Conservation (phyloP, 2,797 vertebrate genomes). For the Mareca penelope region DNA sequence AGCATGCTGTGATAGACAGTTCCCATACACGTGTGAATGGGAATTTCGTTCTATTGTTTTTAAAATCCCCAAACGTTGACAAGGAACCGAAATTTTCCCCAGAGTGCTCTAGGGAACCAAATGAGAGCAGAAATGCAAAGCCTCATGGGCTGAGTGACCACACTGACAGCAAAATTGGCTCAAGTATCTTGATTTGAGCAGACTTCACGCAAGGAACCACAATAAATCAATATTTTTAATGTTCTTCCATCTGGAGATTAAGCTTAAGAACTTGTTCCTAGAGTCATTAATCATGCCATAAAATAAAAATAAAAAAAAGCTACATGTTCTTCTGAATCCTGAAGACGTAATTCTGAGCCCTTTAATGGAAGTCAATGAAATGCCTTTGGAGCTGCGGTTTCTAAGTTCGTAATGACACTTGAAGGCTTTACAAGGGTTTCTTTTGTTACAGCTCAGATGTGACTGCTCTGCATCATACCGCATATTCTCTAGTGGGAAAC, state of each 20-base stretch:
- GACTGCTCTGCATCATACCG: neutral
- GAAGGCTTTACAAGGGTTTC: fast-evolving
- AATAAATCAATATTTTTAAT: slow-evolving; percentile 6
- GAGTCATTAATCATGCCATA: neutral
- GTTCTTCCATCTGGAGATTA: neutral
- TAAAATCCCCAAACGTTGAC: neutral
- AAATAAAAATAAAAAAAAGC: neutral
- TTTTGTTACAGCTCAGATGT: neutral
- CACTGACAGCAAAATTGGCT: neutral
- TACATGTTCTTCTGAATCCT: neutral
- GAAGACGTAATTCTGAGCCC: neutral
- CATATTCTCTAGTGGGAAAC: neutral
- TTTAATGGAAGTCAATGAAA: neutral
- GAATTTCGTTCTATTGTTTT: neutral
- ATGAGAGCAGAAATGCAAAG: neutral
- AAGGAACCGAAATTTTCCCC: neutral
- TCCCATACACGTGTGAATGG: neutral
- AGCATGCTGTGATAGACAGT: neutral
- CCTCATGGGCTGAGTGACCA: neutral
- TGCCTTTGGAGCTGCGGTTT: neutral
- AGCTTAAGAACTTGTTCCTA: neutral
- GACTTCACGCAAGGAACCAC: neutral
- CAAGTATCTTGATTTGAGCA: neutral
- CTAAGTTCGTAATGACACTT: fast-evolving
- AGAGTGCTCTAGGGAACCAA: neutral